Evolutionary conservation across 2,113 vertebrate genomes (phyloP).

Genomic region (Shinisaurus crocodilurus): DNA sequence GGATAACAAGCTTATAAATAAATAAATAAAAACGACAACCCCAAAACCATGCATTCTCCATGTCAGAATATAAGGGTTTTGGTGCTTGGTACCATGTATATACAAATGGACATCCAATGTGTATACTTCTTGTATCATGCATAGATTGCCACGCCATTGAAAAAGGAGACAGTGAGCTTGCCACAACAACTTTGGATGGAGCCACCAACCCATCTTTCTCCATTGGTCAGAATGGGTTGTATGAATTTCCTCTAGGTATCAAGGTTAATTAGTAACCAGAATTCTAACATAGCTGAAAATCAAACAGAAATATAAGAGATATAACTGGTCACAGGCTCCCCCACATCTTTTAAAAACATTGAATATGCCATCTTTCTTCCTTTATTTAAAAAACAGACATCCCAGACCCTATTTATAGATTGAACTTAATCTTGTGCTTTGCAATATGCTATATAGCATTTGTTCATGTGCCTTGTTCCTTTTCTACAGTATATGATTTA

Average conservation of each 20-base stretch:
- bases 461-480: constrained; percentile 57
- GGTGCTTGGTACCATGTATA: not conserved
- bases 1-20: too few relatives aligned
- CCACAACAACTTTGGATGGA: not conserved
- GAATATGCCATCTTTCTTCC: constrained; percentile 69
- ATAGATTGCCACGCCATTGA: not conserved
- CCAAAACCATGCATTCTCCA: not conserved
- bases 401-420: constrained; percentile 66
- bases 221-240: not conserved
- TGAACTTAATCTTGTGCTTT: constrained; percentile 68
- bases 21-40: too few relatives aligned
- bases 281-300: not conserved
- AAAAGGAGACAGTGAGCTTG: not conserved
- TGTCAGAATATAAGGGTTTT: not conserved
- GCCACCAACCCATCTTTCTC: not conserved
- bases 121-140: not conserved
- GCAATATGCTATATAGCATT: constrained; percentile 63
- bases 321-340: constrained; percentile 40
- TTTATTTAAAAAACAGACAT: constrained; percentile 67
- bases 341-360: constrained; percentile 56
- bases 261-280: not conserved
- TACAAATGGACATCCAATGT: not conserved
- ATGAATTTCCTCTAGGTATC: not conserved
- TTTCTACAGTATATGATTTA: constrained; percentile 71
- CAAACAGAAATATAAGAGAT: not conserved